Evolutionary conservation across 1,140 invertebrate species (phyloP).

Genomic region (Tigriopus japonicus): DNA sequence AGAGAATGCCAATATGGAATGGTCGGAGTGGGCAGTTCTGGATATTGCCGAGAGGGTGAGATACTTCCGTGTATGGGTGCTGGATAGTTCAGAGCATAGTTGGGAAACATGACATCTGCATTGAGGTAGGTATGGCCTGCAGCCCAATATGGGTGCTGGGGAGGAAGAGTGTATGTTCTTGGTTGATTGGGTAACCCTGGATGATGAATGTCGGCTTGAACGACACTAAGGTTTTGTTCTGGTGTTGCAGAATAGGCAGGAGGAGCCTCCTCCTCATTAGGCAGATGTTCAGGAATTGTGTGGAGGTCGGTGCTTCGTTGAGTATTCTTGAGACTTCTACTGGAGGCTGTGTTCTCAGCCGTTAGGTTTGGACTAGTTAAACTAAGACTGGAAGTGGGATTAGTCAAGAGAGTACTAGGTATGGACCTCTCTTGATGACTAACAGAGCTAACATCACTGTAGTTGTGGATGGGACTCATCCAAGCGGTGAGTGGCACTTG

Average conservation of each 20-base stretch:
- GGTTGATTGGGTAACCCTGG: background rate
- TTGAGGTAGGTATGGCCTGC: background rate
- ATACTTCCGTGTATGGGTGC: slow-evolving; percentile 3
- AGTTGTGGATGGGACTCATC: background rate
- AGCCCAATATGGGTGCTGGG: too few relatives aligned
- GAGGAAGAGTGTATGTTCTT: background rate
- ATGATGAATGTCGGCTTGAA: background rate
- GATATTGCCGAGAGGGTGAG: background rate
- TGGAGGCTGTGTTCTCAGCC: too few relatives aligned
- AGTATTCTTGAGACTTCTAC: too few relatives aligned
- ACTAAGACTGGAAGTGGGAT: background rate
- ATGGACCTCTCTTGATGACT: slow-evolving; percentile 3
- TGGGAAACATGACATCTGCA: background rate
- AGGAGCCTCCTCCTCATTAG: too few relatives aligned
- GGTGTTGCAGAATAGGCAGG: too few relatives aligned
- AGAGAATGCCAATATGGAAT: too few relatives aligned
- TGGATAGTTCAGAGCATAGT: slow-evolving; percentile 3
- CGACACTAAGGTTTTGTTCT: background rate
- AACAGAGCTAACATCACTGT: slow-evolving; percentile 9
- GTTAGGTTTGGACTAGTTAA: too few relatives aligned
- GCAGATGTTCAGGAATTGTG: background rate
- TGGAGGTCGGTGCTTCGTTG: background rate
- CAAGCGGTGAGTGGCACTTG: background rate
- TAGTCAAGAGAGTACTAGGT: slow-evolving; percentile 3
- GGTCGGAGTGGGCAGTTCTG: background rate